These are phyloP conservation scores for Serinus canaria DNA, from an alignment of 2,113 vertebrate species.

Conservation along the genomic window DNA sequence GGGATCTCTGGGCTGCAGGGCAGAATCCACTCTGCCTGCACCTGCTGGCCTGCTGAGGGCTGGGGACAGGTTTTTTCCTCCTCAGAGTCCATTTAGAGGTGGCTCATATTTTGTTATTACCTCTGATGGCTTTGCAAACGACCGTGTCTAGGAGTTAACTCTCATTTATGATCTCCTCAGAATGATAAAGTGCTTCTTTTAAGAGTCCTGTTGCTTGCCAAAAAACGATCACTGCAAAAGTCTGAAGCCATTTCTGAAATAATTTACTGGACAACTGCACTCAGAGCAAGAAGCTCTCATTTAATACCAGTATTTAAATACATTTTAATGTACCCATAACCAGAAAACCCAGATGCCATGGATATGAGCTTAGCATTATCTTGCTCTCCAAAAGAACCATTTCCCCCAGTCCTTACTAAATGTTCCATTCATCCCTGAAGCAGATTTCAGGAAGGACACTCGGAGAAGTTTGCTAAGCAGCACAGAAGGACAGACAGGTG, in stretches of 20 bases:
- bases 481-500: neutral
- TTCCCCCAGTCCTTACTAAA: neutral
- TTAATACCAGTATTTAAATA: conserved; percentile 60
- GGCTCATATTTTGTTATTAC: conserved; percentile 28
- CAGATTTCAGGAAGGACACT: neutral
- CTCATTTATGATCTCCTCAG: conserved; percentile 50
- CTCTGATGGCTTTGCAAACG: neutral
- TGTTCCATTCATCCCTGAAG: fast-evolving
- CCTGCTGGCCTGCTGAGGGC: neutral
- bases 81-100: conserved; percentile 14
- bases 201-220: conserved; percentile 46
- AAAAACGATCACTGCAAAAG: conserved; percentile 30
- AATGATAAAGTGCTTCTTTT: conserved; percentile 52
- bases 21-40: neutral
- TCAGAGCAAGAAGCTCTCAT: conserved; percentile 25
- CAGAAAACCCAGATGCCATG: neutral
- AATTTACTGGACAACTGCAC: conserved; percentile 22
- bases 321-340: neutral
- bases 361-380: neutral
- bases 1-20: neutral
- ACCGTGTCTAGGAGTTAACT: neutral
- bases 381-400: neutral
- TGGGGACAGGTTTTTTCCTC: neutral
- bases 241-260: conserved; percentile 31
- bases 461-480: neutral